A percentile compares a stretch with the other conserved stretches of the same genome.
Conservation (phyloP, 2,888 invertebrate species). For the Synanthedon myopaeformis region DNA sequence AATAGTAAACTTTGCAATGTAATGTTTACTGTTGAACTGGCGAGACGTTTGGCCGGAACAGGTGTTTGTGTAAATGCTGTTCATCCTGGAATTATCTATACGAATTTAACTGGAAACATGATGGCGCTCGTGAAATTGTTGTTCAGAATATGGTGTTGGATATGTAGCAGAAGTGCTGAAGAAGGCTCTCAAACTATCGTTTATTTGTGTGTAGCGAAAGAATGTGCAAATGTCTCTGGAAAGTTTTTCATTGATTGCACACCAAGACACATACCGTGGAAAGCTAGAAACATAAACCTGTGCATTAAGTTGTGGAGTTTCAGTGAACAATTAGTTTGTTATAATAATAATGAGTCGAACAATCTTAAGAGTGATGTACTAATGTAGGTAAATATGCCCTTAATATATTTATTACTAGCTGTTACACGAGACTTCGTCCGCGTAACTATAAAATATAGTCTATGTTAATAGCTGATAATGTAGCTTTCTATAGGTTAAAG, state of each 20-base stretch:
- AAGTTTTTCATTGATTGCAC: conserved; percentile 78
- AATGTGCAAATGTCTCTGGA: conserved; percentile 72
- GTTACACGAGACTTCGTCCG: too few relatives aligned
- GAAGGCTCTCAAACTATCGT: conserved; percentile 80
- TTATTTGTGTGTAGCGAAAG: conserved; percentile 74
- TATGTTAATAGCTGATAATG: too few relatives aligned
- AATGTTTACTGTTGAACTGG: conserved; percentile 30
- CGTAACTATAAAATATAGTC: too few relatives aligned
- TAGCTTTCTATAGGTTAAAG: too few relatives aligned
- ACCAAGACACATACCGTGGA: conserved; percentile 1
- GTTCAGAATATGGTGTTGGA: conserved; percentile 67
- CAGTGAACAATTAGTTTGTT: not conserved
- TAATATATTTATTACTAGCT: too few relatives aligned
- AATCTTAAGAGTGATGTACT: too few relatives aligned
- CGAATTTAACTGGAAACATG: conserved; percentile 74
- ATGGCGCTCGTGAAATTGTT: conserved; percentile 27
- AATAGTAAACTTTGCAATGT: conserved; percentile 32
- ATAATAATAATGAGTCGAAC: not conserved
- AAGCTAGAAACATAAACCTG: not conserved
- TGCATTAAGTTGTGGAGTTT: not conserved
- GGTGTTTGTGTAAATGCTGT: conserved; percentile 80
- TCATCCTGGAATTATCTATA: conserved; percentile 83
- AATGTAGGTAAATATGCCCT: too few relatives aligned
- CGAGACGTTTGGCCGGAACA: conserved; percentile 19
- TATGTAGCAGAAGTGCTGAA: conserved; percentile 70